These are phyloP conservation scores for Melolontha melolontha DNA, from an alignment of 2,888 invertebrate genomes.

Conservation along the genomic window DNA sequence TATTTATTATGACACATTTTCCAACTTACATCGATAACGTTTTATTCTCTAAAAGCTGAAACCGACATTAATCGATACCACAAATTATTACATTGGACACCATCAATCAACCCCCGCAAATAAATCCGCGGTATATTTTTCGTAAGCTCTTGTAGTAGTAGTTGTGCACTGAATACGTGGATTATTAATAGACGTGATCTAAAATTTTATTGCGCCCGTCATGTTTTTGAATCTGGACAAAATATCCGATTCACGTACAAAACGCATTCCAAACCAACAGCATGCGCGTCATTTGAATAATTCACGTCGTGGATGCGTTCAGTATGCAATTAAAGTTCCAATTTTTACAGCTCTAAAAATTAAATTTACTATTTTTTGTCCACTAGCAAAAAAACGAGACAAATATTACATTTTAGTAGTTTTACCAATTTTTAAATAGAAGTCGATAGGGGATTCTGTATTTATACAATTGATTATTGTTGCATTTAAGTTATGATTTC, in stretches of 20 bases:
- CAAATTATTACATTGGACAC: constrained; percentile 10
- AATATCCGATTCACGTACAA: constrained; percentile 14
- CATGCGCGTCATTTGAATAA: background rate
- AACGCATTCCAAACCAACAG: constrained; percentile 1
- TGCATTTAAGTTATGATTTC: too few species aligned
- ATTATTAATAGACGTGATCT: constrained; percentile 19
- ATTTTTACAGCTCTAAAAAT: too few species aligned
- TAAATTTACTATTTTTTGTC: too few species aligned
- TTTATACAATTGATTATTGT: too few species aligned
- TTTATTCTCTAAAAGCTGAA: constrained; percentile 1
- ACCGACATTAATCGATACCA: constrained; percentile 2
- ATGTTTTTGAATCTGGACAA: constrained; percentile 1
- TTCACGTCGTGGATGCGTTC: too few species aligned
- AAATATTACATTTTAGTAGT: too few species aligned
- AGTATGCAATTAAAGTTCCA: too few species aligned
- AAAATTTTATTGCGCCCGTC: constrained; percentile 7
- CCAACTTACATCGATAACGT: constrained; percentile 1
- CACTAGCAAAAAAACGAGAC: too few species aligned
- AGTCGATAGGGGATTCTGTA: too few species aligned
- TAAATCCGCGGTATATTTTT: constrained; percentile 24
- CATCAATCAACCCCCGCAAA: constrained; percentile 27
- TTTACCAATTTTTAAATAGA: too few species aligned
- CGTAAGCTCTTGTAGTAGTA: background rate
- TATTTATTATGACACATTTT: background rate
- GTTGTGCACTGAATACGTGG: constrained; percentile 3